Conservation (phyloP, 2,797 vertebrate genomes). For the Acanthurus lineatus region DNA sequence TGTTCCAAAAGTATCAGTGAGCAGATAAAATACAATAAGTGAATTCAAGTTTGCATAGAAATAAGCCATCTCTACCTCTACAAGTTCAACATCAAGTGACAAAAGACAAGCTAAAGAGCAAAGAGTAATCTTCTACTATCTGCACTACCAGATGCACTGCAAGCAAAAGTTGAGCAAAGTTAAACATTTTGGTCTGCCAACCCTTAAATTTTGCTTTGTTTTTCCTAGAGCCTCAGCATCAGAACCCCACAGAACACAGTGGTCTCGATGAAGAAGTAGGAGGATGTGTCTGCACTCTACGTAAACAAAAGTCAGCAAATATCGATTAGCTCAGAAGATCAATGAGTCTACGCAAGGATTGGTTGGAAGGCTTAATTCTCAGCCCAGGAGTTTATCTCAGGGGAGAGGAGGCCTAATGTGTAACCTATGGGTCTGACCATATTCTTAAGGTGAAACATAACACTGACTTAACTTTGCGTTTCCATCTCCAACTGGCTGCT, state of each 20-base stretch:
- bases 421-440: constrained; percentile 13
- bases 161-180: neutral
- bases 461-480: neutral
- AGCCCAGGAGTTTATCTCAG: neutral
- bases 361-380: neutral
- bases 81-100: neutral
- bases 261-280: neutral
- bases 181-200: neutral
- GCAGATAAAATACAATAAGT: neutral
- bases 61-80: neutral
- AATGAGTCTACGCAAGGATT: neutral
- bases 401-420: neutral
- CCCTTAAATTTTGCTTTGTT: neutral
- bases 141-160: no score
- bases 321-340: constrained; percentile 9
- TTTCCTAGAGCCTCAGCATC: neutral
- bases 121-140: no score
- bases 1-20: neutral
- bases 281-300: neutral
- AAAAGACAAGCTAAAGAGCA: no score
- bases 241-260: neutral
- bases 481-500: no score
- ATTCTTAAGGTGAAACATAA: constrained; percentile 8
- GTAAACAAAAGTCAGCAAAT: neutral
- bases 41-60: neutral